Conservation (phyloP, 1,140 invertebrate species). For the Amyelois transitella region DNA sequence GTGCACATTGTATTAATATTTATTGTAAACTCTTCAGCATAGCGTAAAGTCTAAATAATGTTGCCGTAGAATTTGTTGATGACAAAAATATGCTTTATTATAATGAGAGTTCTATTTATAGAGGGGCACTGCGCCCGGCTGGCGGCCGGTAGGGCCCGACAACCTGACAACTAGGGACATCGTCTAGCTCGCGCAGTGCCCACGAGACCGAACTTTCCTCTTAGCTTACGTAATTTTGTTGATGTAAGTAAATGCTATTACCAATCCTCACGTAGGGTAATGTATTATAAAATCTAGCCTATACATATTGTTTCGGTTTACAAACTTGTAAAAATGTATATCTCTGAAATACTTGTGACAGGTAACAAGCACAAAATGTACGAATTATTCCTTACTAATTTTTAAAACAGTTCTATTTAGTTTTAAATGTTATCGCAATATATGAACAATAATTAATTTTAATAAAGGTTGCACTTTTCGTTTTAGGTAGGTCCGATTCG, state of each 20-base stretch:
- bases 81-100: slow-evolving; percentile 68
- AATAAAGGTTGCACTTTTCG: slow-evolving; percentile 44
- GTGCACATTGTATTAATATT: slow-evolving; percentile 62
- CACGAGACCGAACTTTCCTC: slow-evolving; percentile 21
- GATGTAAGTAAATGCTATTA: slow-evolving; percentile 41
- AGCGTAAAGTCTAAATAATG: slow-evolving; percentile 62
- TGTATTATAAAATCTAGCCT: slow-evolving; percentile 54
- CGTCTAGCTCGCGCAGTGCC: not conserved
- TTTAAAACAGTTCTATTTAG: slow-evolving; percentile 39
- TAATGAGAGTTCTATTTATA: slow-evolving; percentile 67
- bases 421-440: slow-evolving; percentile 55
- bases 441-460: slow-evolving; percentile 58
- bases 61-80: slow-evolving; percentile 65
- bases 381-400: slow-evolving; percentile 52
- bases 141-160: slow-evolving; percentile 37
- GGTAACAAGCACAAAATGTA: slow-evolving; percentile 64
- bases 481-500: slow-evolving; percentile 71
- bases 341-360: slow-evolving; percentile 41
- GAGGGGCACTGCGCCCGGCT: slow-evolving; percentile 53
- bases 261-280: slow-evolving; percentile 49
- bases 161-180: slow-evolving; percentile 7
- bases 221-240: slow-evolving; percentile 53
- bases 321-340: slow-evolving; percentile 54
- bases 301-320: slow-evolving; percentile 48
- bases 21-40: slow-evolving; percentile 55